Conservation (phyloP, 2,797 vertebrate species). For the Poliocrania exsul region DNA sequence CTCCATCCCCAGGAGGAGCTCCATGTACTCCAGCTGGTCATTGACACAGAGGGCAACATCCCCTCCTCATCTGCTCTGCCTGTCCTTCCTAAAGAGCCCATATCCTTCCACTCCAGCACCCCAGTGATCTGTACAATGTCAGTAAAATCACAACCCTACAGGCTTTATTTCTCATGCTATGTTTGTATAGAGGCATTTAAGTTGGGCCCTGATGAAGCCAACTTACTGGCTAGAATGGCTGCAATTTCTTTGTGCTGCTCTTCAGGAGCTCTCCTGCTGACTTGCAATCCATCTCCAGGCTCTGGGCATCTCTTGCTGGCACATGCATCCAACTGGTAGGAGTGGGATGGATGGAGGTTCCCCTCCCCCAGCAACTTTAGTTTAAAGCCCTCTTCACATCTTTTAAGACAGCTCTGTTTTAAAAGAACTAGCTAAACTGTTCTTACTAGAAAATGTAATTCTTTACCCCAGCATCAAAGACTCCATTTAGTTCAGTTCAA, state of each 20-base stretch:
- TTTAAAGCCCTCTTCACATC: neutral
- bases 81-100: neutral
- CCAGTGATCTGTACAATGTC: neutral
- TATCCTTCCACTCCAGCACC: neutral
- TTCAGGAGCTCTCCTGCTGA: neutral
- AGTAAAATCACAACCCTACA: neutral
- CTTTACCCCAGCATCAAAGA: neutral
- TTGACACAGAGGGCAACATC: neutral
- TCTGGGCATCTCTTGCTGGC: neutral
- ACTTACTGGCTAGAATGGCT: neutral
- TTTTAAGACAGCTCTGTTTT: neutral
- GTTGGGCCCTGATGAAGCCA: neutral
- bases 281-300: neutral
- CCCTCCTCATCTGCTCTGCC: neutral
- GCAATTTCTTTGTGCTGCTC: neutral
- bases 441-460: neutral
- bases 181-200: neutral
- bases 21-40: neutral
- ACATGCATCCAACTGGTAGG: neutral
- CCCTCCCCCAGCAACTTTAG: neutral
- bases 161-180: neutral
- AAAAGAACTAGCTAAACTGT: neutral
- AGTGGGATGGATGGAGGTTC: neutral
- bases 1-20: neutral
- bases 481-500: slow-evolving; percentile 14